These are phyloP conservation scores for Geothlypis trichas DNA, from an alignment of 2,113 vertebrate genomes.

Conservation along the genomic window DNA sequence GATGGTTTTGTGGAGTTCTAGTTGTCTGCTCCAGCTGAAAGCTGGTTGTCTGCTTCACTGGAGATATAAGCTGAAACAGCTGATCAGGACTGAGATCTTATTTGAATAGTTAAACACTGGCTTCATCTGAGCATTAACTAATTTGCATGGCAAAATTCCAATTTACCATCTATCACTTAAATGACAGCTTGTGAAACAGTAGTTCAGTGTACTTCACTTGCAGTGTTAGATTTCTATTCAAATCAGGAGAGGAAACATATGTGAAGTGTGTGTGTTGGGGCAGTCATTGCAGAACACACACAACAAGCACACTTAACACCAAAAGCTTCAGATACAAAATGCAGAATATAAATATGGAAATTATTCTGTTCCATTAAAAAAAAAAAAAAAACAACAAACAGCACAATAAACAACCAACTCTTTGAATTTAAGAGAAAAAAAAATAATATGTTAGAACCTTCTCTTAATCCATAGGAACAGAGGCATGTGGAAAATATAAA, in stretches of 20 bases:
- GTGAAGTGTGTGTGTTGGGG: not conserved
- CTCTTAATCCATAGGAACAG: not conserved
- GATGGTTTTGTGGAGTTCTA: slow-evolving; percentile 42
- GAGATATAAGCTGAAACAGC: slow-evolving; percentile 60
- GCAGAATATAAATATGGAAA: not conserved
- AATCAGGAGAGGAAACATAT: slow-evolving; percentile 48
- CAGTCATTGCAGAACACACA: slow-evolving; percentile 37
- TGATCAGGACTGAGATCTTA: slow-evolving; percentile 54
- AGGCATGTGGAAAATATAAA: not conserved
- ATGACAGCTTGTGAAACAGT: slow-evolving; percentile 58
- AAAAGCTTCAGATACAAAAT: slow-evolving; percentile 5
- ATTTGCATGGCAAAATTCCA: slow-evolving; percentile 67
- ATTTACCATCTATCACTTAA: slow-evolving; percentile 58
- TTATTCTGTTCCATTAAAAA: not conserved
- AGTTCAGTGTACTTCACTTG: slow-evolving; percentile 43
- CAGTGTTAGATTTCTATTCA: slow-evolving; percentile 32
- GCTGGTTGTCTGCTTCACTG: slow-evolving; percentile 58
- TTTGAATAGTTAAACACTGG: slow-evolving; percentile 65
- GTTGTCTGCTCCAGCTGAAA: slow-evolving; percentile 53
- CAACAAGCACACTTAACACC: not conserved
- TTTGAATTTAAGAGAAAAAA: not conserved
- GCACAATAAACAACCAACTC: not conserved
- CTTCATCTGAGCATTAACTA: slow-evolving; percentile 62
- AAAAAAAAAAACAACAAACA: too few species aligned
- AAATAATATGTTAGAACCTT: not conserved